Base-by-base conservation (phyloP, 2,888 invertebrate genomes). In the Fragum fragum region DNA sequence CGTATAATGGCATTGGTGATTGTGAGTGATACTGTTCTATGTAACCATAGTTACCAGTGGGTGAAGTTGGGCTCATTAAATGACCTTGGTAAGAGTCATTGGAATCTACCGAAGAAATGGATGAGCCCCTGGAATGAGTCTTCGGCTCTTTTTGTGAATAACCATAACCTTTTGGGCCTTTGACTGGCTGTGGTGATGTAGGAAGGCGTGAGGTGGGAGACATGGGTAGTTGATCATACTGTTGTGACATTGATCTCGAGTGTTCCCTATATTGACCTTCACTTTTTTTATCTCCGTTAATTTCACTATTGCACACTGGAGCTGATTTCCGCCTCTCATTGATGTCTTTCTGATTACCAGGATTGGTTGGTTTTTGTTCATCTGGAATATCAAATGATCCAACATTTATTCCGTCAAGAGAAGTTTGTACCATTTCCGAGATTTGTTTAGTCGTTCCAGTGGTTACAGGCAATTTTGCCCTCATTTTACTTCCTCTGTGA, bases 371-470 rank as follows among this genome's bases (percentile, higher is more conserved):
- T 71, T 81, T 83, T 63, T 86, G 74, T 28, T 91, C 91, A 18
- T 90, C 90, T 26, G 77, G 68, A n/a, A 69, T 74, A 21, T 88
- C 90, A 23, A 86, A 81, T 3, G 87, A 87, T 14, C 79, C 80
- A 52, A 86, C 77, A 73, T 85, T 87, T 47, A 82, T 85, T 9
- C 88, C 89, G 61, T 92, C 91, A 77, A 91, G 83, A 21, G 90
- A 84, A 1, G 90, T 86, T 80, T 92, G 91, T 76, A 90, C 90
- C 92, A 92, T 92, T 81, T 91, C 92, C 7, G 92, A 91, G 32
- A 92, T 89, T 66, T 92, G 91, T 59, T 90, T 83, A 3, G 92
- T 92, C 3, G 92, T 92, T 79, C 90, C 92, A 0, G 92, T 92
- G 26, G 92, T 91, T 7, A 92, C 90, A 14, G 92, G 92, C 53